Conservation (phyloP, 2,797 vertebrate species). For the Discoglossus pictus region DNA sequence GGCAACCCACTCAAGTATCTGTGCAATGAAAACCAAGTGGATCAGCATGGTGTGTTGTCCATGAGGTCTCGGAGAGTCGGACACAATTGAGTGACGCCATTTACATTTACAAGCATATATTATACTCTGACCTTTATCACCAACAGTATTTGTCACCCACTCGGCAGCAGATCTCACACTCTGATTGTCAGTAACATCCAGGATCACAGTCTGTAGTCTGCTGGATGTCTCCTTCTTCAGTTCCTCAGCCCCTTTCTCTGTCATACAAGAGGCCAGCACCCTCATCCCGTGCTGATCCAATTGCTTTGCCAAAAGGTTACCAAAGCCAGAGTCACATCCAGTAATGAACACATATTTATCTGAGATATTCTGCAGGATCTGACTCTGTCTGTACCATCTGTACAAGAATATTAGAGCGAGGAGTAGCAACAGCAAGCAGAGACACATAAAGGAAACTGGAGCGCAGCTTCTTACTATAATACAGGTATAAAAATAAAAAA, state of each 20-base stretch:
- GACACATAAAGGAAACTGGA: constrained; percentile 27
- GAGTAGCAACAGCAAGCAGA: constrained; percentile 1
- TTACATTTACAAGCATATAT: too few relatives aligned
- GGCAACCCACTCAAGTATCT: too few relatives aligned
- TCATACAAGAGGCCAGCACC: constrained; percentile 78
- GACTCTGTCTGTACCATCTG: constrained; percentile 61
- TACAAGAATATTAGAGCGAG: constrained; percentile 55
- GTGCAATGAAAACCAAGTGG: too few relatives aligned
- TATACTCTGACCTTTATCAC: constrained; percentile 2
- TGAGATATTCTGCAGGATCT: constrained; percentile 55
- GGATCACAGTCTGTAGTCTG: constrained; percentile 27
- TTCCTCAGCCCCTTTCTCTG: constrained; percentile 73
- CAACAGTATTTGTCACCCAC: constrained; percentile 21
- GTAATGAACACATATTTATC: constrained; percentile 67
- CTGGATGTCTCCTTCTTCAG: constrained; percentile 35
- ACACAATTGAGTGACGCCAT: too few relatives aligned
- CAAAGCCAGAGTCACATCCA: constrained; percentile 71
- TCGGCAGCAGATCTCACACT: constrained; percentile 30
- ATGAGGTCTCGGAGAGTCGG: too few relatives aligned
- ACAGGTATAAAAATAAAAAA: neutral
- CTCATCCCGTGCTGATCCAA: constrained; percentile 74
- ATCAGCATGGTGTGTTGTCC: too few relatives aligned
- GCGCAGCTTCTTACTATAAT: neutral
- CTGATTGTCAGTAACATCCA: constrained; percentile 27
- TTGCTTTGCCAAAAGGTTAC: constrained; percentile 73